A percentile compares a stretch with the other conserved stretches of the same genome.
Conservation (phyloP, 2,113 vertebrate genomes). For the Calyptommatus sinebrachiatus region DNA sequence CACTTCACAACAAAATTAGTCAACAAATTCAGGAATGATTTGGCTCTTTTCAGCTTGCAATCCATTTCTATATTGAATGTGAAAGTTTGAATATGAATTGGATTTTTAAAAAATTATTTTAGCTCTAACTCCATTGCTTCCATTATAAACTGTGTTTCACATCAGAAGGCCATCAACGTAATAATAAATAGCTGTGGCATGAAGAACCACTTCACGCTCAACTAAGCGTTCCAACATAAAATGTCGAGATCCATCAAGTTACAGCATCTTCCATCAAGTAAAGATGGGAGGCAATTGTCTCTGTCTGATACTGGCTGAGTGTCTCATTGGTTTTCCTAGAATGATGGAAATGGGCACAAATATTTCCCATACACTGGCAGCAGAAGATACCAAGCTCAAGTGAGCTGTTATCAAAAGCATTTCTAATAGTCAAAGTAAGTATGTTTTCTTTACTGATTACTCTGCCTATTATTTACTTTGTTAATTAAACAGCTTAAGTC, state of each 20-base stretch:
- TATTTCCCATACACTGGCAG: background rate
- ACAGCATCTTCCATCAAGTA: slow-evolving; percentile 1
- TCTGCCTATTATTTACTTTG: background rate
- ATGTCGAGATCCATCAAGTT: slow-evolving; percentile 4
- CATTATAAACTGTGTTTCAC: background rate
- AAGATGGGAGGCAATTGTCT: background rate
- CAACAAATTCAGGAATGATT: background rate
- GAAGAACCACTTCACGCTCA: slow-evolving; percentile 3
- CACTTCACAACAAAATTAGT: background rate
- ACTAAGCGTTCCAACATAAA: background rate
- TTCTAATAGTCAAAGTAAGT: background rate
- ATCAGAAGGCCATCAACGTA: background rate
- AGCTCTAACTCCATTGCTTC: background rate
- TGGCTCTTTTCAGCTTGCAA: background rate
- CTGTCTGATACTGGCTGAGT: background rate
- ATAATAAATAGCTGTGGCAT: slow-evolving; percentile 5
- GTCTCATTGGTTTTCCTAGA: slow-evolving; percentile 3
- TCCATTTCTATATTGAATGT: background rate
- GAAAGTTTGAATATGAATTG: background rate
- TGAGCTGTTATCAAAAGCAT: background rate
- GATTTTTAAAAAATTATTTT: background rate
- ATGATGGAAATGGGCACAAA: background rate
- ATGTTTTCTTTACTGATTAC: background rate
- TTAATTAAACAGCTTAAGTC: background rate
- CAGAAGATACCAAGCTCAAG: background rate